Conservation (phyloP, 2,797 vertebrate species). For the Pristis pectinata region DNA sequence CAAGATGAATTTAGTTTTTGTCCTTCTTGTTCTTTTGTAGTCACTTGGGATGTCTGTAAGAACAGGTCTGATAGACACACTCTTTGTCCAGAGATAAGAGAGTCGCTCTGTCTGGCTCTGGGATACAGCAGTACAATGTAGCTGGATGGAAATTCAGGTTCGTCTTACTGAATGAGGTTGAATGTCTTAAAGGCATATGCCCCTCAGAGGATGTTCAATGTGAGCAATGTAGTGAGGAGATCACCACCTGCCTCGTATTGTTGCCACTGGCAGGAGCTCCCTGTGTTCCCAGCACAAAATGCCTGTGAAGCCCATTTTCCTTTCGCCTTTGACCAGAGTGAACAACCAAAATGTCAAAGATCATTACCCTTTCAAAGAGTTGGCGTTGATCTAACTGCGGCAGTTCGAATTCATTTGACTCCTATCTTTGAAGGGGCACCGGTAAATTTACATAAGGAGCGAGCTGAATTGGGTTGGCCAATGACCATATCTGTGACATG, state of each 20-base stretch:
- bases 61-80: slow-evolving; percentile 35
- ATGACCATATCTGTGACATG: not conserved
- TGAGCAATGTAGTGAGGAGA: not conserved
- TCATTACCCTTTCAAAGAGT: not conserved
- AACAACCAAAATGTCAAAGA: not conserved
- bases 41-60: slow-evolving; percentile 27
- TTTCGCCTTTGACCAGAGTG: slow-evolving; percentile 18
- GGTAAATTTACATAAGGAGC: not conserved
- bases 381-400: not conserved
- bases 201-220: not conserved
- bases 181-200: slow-evolving; percentile 26
- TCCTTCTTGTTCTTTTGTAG: slow-evolving; percentile 26
- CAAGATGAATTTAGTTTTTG: slow-evolving; percentile 37
- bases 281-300: not conserved
- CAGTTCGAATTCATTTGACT: slow-evolving; percentile 26
- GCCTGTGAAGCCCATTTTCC: not conserved
- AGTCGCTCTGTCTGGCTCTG: slow-evolving; percentile 9
- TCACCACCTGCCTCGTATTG: not conserved
- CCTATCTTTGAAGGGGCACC: not conserved
- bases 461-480: not conserved
- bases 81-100: slow-evolving; percentile 35
- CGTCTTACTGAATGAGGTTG: slow-evolving; percentile 35
- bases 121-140: slow-evolving; percentile 1
- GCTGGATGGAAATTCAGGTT: slow-evolving; percentile 18
- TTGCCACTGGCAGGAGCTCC: not conserved